phyloP scores from a whole-genome alignment of 2,113 vertebrate genomes.

The Erinaceus europaeus region DNA sequence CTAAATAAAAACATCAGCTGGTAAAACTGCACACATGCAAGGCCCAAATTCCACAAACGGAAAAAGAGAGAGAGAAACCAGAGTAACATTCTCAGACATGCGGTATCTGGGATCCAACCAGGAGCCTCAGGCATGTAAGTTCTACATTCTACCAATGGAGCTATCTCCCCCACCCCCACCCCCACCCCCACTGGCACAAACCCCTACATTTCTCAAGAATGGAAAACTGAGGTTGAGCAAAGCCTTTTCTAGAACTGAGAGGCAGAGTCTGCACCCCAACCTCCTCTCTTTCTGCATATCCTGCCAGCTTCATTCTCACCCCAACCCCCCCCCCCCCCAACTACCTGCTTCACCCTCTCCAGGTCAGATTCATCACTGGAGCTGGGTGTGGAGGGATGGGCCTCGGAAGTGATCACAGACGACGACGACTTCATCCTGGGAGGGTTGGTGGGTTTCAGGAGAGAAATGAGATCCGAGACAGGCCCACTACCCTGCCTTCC shows the following conservation, averaged over 20 bases:
- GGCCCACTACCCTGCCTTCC: neutral
- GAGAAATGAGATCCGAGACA: neutral
- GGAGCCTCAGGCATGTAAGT: too few species aligned
- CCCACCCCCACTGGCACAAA: too few species aligned
- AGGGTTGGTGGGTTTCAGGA: neutral
- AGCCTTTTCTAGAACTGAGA: neutral
- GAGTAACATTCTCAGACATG: too few species aligned
- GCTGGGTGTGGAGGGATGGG: conserved; percentile 60
- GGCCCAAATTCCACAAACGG: too few species aligned
- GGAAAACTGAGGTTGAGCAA: neutral
- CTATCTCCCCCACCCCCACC: too few species aligned
- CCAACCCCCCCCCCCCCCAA: neutral
- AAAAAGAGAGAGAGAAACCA: too few species aligned
- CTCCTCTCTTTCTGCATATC: neutral
- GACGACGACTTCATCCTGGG: conserved; percentile 83
- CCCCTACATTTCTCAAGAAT: too few species aligned
- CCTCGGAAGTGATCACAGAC: conserved; percentile 75
- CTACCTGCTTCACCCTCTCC: conserved; percentile 92
- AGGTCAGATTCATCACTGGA: conserved; percentile 85
- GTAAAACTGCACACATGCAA: too few species aligned
- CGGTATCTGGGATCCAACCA: too few species aligned
- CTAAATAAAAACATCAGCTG: too few species aligned
- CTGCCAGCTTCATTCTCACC: neutral
- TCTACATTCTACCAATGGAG: too few species aligned
- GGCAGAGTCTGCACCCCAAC: neutral